A percentile compares a stretch with the other conserved stretches of the same genome.
Evolutionary conservation across 2,113 vertebrate species (phyloP).

Genomic region (Podarcis raffonei): DNA sequence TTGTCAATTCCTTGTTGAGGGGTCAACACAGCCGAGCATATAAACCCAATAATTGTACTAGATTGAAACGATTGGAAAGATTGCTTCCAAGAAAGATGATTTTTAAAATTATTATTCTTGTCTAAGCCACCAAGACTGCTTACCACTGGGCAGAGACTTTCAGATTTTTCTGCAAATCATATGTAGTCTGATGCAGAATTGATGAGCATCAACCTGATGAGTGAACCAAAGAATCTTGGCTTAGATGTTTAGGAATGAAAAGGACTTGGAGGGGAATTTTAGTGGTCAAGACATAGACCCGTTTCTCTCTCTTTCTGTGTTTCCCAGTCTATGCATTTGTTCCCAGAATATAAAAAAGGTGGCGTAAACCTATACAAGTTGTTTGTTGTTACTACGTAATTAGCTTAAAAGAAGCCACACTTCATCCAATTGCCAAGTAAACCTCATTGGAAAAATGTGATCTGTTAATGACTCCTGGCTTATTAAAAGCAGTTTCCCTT

Average conservation of each 20-base stretch:
- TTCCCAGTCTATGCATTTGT: background rate
- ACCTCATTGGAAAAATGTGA: background rate
- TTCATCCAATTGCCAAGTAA: background rate
- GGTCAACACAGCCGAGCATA: too few relatives aligned
- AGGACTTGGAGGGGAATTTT: background rate
- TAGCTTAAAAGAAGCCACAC: background rate
- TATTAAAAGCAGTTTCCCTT: slow-evolving; percentile 46
- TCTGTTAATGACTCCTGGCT: slow-evolving; percentile 23
- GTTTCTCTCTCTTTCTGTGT: background rate
- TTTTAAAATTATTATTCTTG: too few relatives aligned
- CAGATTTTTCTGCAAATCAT: background rate
- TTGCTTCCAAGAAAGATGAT: background rate
- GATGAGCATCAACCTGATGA: background rate
- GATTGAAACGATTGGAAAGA: background rate
- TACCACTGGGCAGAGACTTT: background rate
- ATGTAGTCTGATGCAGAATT: background rate
- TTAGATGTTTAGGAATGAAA: background rate
- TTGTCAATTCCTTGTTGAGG: too few relatives aligned
- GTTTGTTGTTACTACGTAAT: background rate
- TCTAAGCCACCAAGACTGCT: background rate
- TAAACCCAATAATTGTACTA: too few relatives aligned
- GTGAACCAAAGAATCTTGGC: background rate
- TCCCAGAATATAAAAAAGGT: background rate
- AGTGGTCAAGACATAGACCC: too few relatives aligned
- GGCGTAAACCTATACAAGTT: background rate